phyloP scores from a whole-genome alignment of 1,140 invertebrate species.

The Hypothenemus hampei region DNA sequence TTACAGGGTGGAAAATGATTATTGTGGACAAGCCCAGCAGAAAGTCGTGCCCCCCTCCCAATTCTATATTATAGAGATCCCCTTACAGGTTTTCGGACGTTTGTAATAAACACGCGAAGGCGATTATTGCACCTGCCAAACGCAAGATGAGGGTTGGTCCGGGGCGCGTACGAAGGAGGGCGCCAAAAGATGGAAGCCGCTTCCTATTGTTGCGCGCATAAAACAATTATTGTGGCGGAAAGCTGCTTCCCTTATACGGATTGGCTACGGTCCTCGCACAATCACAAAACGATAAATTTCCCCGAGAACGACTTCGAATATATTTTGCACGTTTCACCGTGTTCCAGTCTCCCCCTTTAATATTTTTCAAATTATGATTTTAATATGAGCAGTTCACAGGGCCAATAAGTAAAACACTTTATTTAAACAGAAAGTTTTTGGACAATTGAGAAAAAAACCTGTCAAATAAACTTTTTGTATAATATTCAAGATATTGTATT shows the following conservation, averaged over 20 bases:
- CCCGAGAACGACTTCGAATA: not conserved
- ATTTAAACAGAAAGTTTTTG: no score
- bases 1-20: not conserved
- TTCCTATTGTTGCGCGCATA: slow-evolving; percentile 32
- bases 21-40: not conserved
- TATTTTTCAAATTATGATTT: no score
- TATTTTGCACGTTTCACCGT: no score
- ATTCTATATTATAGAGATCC: not conserved
- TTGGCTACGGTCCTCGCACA: slow-evolving; percentile 38
- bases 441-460: no score
- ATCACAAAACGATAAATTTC: slow-evolving; percentile 35
- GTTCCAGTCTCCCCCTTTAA: no score
- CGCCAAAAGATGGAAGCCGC: slow-evolving; percentile 21
- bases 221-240: slow-evolving; percentile 42
- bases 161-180: slow-evolving; percentile 10
- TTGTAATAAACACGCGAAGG: not conserved
- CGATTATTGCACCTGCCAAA: slow-evolving; percentile 32
- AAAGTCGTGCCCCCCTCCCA: not conserved
- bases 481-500: no score
- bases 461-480: no score
- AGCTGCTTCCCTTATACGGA: slow-evolving; percentile 35
- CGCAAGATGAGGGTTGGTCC: slow-evolving; percentile 28
- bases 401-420: no score
- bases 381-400: no score
- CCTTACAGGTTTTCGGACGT: not conserved